Conservation (phyloP, 2,797 vertebrate genomes). For the Sternotherus odoratus region DNA sequence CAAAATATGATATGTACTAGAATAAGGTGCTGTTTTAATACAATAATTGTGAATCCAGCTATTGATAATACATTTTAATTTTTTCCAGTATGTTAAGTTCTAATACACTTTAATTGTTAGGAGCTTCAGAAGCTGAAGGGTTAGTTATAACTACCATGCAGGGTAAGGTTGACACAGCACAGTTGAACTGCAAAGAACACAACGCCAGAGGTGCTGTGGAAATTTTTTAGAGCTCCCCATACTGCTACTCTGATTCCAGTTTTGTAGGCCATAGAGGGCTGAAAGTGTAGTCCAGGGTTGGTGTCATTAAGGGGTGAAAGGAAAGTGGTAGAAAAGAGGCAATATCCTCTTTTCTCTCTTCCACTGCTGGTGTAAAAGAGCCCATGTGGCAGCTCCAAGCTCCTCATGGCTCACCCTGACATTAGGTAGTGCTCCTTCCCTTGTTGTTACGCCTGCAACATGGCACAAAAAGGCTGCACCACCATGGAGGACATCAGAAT, state of each 20-base stretch:
- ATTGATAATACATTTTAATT: not conserved
- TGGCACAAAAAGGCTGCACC: not conserved
- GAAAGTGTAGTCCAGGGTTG: not conserved
- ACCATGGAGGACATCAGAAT: not conserved
- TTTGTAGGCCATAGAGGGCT: not conserved
- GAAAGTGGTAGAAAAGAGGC: too few relatives aligned
- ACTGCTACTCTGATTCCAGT: not conserved
- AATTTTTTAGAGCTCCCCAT: not conserved
- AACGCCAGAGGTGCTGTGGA: not conserved
- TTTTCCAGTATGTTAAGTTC: not conserved
- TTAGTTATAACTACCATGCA: too few relatives aligned
- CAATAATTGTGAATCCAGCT: not conserved
- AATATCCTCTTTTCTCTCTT: not conserved
- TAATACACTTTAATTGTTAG: not conserved
- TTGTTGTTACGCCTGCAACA: not conserved
- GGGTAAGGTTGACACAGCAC: not conserved
- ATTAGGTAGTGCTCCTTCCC: not conserved
- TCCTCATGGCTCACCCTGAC: not conserved
- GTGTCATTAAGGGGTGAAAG: not conserved
- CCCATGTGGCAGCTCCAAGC: not conserved
- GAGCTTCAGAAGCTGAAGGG: not conserved
- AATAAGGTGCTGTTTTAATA: not conserved
- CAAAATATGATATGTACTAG: rapidly evolving
- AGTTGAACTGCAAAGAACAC: not conserved
- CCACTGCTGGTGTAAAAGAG: too few relatives aligned